A percentile compares a stretch with the other conserved stretches of the same genome.
These are phyloP conservation scores for Sebastes trivittatus DNA, from an alignment of 2,797 vertebrate genomes.

Conservation along the genomic window DNA sequence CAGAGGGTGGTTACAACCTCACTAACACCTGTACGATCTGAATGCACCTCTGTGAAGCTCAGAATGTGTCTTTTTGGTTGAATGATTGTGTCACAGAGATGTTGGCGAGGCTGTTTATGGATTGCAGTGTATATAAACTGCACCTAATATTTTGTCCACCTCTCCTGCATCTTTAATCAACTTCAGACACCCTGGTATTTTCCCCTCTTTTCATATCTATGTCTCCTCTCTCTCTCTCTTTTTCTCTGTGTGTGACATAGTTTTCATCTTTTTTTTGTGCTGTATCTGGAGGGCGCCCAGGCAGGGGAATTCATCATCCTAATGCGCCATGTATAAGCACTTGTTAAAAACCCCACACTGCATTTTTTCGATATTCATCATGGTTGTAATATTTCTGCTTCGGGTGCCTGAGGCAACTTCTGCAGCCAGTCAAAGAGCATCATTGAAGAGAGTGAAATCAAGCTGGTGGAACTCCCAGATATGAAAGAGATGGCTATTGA, in stretches of 20 bases:
- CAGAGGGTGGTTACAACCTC: not conserved
- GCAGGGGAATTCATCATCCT: slow-evolving; percentile 71
- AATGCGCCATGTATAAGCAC: slow-evolving; percentile 69
- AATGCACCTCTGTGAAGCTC: not conserved
- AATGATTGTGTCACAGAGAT: not conserved
- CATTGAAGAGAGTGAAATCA: slow-evolving; percentile 63
- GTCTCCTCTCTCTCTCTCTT: not conserved
- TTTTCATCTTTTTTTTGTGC: slow-evolving; percentile 48
- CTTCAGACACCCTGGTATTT: slow-evolving; percentile 21
- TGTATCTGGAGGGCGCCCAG: slow-evolving; percentile 64
- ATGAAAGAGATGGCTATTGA: slow-evolving; percentile 42
- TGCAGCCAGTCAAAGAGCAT: slow-evolving; percentile 61
- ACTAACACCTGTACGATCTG: not conserved
- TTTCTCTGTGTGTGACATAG: slow-evolving; percentile 27
- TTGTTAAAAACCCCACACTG: slow-evolving; percentile 73
- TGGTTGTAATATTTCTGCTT: slow-evolving; percentile 69
- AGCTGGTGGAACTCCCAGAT: slow-evolving; percentile 47
- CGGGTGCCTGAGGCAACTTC: slow-evolving; percentile 54
- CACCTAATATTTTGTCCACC: slow-evolving; percentile 7
- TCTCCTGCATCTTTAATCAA: slow-evolving; percentile 37
- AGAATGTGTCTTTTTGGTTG: not conserved
- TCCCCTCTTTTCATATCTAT: not conserved
- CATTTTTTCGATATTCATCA: slow-evolving; percentile 73
- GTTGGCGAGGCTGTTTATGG: not conserved
- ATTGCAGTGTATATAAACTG: slow-evolving; percentile 7